These are phyloP conservation scores for Diadumene lineata DNA, from an alignment of 92 coral and sea anemone genomes.

Conservation along the genomic window DNA sequence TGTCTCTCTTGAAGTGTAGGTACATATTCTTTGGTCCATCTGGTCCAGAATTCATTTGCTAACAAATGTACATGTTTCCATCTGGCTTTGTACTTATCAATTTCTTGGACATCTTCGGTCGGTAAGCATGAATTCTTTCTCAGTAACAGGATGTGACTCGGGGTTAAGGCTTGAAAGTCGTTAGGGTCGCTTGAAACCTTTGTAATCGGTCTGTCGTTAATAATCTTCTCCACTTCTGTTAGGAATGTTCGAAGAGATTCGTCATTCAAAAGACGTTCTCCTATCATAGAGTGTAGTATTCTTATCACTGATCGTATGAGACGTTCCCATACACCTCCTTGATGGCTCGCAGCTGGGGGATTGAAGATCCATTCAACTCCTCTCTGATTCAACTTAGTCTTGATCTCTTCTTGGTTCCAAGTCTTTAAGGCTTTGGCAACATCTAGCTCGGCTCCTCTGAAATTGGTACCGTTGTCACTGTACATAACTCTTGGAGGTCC, in stretches of 20 bases:
- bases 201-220: constrained; percentile 60
- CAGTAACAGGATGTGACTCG: constrained; percentile 36
- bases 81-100: constrained; percentile 23
- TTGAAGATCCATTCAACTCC: constrained; percentile 49
- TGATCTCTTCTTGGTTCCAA: constrained; percentile 46
- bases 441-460: constrained; percentile 57
- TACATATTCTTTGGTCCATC: constrained; percentile 41
- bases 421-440: constrained; percentile 25
- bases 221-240: constrained; percentile 47
- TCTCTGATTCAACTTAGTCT: constrained; percentile 23
- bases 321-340: constrained; percentile 56
- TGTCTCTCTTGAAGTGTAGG: constrained; percentile 47
- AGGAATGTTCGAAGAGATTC: constrained; percentile 36
- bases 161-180: constrained; percentile 64
- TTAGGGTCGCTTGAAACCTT: constrained; percentile 51
- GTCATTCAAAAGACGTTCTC: constrained; percentile 49
- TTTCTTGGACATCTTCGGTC: neutral
- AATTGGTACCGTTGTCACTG: constrained; percentile 68
- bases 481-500: constrained; percentile 53
- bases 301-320: constrained; percentile 44
- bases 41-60: constrained; percentile 46
- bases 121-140: neutral
- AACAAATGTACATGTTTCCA: constrained; percentile 29
- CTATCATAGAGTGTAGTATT: constrained; percentile 51
- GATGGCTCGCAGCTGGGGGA: constrained; percentile 52